A percentile compares a stretch with the other conserved stretches of the same genome.
Evolutionary conservation across 2,113 vertebrate species (phyloP).

Genomic region (Corydoras sp.): DNA sequence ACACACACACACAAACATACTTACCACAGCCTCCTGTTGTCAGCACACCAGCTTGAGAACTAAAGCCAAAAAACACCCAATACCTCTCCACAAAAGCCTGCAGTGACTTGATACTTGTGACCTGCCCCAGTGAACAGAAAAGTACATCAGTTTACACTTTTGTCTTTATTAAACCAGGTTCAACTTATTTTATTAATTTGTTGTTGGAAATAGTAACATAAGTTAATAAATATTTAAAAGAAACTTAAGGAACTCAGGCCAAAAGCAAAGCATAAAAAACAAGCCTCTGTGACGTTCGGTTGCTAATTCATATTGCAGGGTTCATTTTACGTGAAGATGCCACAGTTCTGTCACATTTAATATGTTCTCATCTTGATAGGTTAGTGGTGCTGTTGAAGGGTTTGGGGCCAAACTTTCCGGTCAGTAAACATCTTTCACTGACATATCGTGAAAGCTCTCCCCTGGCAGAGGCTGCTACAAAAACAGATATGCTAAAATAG

Average conservation of each 20-base stretch:
- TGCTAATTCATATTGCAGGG: background rate
- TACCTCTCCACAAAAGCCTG: slow-evolving; percentile 29
- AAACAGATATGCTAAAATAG: too few species aligned
- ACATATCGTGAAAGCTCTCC: slow-evolving; percentile 14
- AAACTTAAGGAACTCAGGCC: background rate
- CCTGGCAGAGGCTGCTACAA: background rate
- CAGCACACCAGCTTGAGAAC: slow-evolving; percentile 24
- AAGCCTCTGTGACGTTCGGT: background rate
- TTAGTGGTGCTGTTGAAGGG: background rate
- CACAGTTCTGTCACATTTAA: slow-evolving; percentile 5
- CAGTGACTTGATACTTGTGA: slow-evolving; percentile 21
- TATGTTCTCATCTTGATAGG: slow-evolving; percentile 5
- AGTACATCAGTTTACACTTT: background rate
- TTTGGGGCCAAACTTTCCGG: slow-evolving; percentile 21
- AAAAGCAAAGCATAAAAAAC: background rate
- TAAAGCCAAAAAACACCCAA: slow-evolving; percentile 28
- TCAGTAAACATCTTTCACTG: slow-evolving; percentile 28
- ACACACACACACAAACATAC: background rate
- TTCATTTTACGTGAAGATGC: background rate
- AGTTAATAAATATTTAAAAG: background rate
- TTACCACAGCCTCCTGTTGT: slow-evolving; percentile 21
- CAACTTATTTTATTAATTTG: background rate
- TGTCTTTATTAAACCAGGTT: background rate
- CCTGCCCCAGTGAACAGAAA: slow-evolving; percentile 5
- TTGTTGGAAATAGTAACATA: background rate